These are phyloP conservation scores for Trichonephila clavata DNA, from an alignment of 1,140 invertebrate genomes.

Conservation along the genomic window DNA sequence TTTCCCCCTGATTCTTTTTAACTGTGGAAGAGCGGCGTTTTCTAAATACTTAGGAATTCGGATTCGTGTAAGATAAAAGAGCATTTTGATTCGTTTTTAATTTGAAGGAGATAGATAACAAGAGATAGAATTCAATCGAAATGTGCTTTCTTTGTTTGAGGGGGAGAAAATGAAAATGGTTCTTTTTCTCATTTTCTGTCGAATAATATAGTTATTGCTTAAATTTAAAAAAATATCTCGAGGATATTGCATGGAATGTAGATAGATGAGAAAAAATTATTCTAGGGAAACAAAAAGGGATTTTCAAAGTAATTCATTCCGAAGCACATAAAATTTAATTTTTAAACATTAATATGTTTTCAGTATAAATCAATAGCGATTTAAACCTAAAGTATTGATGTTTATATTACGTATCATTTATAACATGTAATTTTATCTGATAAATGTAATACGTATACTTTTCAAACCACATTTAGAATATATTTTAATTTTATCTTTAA, in stretches of 20 bases:
- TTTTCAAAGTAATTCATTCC: no score
- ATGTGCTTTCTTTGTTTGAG: constrained; percentile 43
- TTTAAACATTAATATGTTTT: no score
- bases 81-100: constrained; percentile 75
- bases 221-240: no score
- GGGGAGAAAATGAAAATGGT: constrained; percentile 45
- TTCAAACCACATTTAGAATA: no score
- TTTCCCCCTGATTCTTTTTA: constrained; percentile 18
- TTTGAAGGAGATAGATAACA: constrained; percentile 60
- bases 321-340: no score
- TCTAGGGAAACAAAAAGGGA: not conserved
- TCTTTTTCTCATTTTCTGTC: not conserved
- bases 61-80: constrained; percentile 43
- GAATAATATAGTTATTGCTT: not conserved
- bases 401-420: no score
- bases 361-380: no score
- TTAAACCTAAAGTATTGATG: no score
- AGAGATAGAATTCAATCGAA: constrained; percentile 43
- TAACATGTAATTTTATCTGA: no score
- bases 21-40: constrained; percentile 27
- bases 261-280: no score
- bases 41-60: constrained; percentile 70
- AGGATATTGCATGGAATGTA: not conserved
- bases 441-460: no score
- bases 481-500: no score